phyloP scores from a whole-genome alignment of 2,888 invertebrate species.

The Thymelicus sylvestris region DNA sequence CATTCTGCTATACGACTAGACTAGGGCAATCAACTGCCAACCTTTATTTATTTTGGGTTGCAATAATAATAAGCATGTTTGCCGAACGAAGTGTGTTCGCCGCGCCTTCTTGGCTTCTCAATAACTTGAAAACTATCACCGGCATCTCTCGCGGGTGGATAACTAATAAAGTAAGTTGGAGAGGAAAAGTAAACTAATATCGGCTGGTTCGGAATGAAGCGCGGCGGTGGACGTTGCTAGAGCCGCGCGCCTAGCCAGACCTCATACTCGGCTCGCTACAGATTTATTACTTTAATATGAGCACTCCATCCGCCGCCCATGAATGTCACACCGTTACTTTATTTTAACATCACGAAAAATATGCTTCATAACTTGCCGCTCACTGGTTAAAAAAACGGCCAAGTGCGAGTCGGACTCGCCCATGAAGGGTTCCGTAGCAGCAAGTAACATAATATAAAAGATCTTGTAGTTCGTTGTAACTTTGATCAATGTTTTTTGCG shows the following conservation, averaged over 20 bases:
- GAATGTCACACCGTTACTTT: constrained; percentile 59
- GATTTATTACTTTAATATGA: constrained; percentile 82
- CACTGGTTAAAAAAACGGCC: constrained; percentile 15
- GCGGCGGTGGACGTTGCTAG: constrained; percentile 54
- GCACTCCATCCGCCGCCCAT: constrained; percentile 56
- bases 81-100: constrained; percentile 43
- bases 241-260: constrained; percentile 44
- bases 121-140: constrained; percentile 79
- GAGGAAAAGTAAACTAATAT: constrained; percentile 85
- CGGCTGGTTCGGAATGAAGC: constrained; percentile 71
- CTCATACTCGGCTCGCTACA: constrained; percentile 58
- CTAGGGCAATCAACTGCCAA: constrained; percentile 8
- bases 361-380: constrained; percentile 20
- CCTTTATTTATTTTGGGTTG: constrained; percentile 32
- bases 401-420: no score
- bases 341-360: constrained; percentile 51
- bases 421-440: no score
- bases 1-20: constrained; percentile 16
- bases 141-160: constrained; percentile 71
- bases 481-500: no score
- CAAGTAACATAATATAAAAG: no score
- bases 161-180: constrained; percentile 84
- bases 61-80: constrained; percentile 46
- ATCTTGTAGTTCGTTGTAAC: no score
- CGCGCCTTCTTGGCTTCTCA: constrained; percentile 66